Evolutionary conservation across 2,888 invertebrate genomes (phyloP).

Genomic region (Hypena proboscidalis): DNA sequence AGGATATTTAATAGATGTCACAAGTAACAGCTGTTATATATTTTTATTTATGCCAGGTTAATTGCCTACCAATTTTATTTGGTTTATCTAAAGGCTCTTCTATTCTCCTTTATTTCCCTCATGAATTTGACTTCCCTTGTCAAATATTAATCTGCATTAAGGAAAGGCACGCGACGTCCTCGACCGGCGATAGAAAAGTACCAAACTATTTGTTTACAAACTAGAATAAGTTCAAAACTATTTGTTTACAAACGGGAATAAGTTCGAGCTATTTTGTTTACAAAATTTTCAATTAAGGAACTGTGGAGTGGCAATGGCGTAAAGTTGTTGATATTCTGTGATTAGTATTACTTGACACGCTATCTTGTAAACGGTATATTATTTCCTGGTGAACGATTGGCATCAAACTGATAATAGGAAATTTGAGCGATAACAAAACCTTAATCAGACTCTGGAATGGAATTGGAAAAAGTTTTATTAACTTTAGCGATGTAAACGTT

Average conservation of each 20-base stretch:
- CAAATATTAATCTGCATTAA: constrained; percentile 56
- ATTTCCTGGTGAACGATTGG: constrained; percentile 11
- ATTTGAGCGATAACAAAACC: neutral
- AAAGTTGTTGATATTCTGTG: constrained; percentile 45
- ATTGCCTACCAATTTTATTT: too few species aligned
- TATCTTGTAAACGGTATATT: constrained; percentile 21
- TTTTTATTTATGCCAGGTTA: too few species aligned
- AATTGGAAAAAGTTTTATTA: too few species aligned
- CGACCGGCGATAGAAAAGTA: constrained; percentile 40
- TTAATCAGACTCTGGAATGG: too few species aligned
- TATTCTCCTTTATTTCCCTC: constrained; percentile 48
- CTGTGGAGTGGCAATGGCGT: constrained; percentile 42
- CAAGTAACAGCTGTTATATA: too few species aligned
- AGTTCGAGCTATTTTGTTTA: constrained; percentile 61
- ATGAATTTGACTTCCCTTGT: constrained; percentile 39
- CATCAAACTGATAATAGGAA: constrained; percentile 12
- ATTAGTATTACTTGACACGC: constrained; percentile 40
- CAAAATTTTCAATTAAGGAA: constrained; percentile 62
- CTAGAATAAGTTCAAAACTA: constrained; percentile 49
- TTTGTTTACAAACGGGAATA: too few species aligned
- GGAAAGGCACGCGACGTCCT: constrained; percentile 41
- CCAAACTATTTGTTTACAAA: too few species aligned
- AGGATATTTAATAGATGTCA: too few species aligned
- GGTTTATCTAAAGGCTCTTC: neutral
- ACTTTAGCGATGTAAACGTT: too few species aligned